These are phyloP conservation scores for Drosophila gaucha DNA, from an alignment of 2,888 invertebrate genomes.

Conservation along the genomic window DNA sequence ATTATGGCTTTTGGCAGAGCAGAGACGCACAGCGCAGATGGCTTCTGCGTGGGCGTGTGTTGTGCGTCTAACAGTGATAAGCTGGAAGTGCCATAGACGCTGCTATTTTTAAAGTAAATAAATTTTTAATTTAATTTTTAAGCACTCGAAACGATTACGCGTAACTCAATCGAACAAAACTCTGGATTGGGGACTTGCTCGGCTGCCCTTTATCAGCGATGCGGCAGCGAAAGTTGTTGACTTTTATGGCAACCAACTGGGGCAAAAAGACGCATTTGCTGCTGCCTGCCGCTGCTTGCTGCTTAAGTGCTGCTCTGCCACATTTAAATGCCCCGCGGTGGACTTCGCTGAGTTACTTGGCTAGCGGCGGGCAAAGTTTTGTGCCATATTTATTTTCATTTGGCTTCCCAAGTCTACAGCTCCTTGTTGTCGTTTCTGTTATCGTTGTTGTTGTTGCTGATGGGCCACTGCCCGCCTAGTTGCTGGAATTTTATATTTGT, in stretches of 20 bases:
- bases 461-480: constrained; percentile 36
- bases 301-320: constrained; percentile 48
- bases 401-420: constrained; percentile 28
- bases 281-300: constrained; percentile 13
- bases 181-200: constrained; percentile 15
- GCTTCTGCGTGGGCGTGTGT: constrained; percentile 13
- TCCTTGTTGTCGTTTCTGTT: constrained; percentile 12
- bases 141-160: constrained; percentile 72
- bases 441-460: constrained; percentile 12
- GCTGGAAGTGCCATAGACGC: constrained; percentile 38
- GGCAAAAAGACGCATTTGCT: constrained; percentile 21
- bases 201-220: constrained; percentile 65
- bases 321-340: constrained; percentile 57
- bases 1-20: constrained; percentile 57
- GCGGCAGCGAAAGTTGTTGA: constrained; percentile 70
- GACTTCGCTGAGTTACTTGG: constrained; percentile 33
- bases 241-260: constrained; percentile 69
- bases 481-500: constrained; percentile 75
- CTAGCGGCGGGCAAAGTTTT: constrained; percentile 54
- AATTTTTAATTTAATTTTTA: constrained; percentile 78
- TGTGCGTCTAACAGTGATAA: constrained; percentile 53
- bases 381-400: constrained; percentile 72
- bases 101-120: constrained; percentile 65
- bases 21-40: not conserved
- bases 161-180: constrained; percentile 72